A percentile compares a stretch with the other conserved stretches of the same genome.
phyloP scores from a whole-genome alignment of 2,797 vertebrate species.

The Sebastes matsubarae region DNA sequence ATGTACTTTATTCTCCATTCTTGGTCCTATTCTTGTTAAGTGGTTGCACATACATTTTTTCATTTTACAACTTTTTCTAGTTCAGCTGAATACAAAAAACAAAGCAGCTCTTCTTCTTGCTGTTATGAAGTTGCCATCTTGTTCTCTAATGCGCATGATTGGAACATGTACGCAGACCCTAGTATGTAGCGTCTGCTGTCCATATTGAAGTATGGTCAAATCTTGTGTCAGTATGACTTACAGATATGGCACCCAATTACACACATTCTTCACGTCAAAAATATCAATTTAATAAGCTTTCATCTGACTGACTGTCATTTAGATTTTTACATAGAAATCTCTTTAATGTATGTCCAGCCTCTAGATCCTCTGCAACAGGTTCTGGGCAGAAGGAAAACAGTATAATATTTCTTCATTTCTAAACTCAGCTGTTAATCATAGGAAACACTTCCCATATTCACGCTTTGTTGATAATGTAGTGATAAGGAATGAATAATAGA shows the following conservation, averaged over 20 bases:
- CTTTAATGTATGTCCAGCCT: neutral
- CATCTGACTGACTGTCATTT: neutral
- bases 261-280: neutral
- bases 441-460: constrained; percentile 39
- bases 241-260: neutral
- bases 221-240: neutral
- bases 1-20: too few species aligned
- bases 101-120: neutral
- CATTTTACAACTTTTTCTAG: neutral
- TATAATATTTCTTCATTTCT: constrained; percentile 38
- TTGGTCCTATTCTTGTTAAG: too few species aligned
- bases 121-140: neutral
- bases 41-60: too few species aligned
- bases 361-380: neutral
- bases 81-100: neutral
- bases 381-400: constrained; percentile 11
- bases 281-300: neutral
- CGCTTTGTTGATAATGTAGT: constrained; percentile 54
- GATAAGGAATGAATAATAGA: constrained; percentile 52
- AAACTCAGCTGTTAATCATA: constrained; percentile 54
- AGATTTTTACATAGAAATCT: neutral
- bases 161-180: neutral
- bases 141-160: neutral
- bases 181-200: too few species aligned
- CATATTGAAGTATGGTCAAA: too few species aligned